phyloP scores from a whole-genome alignment of 2,113 vertebrate genomes.

The Circaetus gallicus region DNA sequence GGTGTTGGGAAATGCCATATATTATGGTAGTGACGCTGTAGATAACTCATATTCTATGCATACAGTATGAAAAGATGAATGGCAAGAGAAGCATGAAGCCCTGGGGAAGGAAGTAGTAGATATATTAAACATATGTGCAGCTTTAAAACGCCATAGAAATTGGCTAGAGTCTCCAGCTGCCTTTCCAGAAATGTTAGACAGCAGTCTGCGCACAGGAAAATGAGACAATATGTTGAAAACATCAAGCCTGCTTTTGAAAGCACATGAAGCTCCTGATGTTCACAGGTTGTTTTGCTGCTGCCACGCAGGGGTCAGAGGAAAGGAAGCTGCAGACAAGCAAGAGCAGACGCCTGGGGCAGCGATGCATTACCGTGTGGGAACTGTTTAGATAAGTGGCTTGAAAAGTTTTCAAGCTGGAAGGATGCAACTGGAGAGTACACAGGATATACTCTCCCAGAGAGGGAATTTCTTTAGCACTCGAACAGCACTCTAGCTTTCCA shows the following conservation, averaged over 20 bases:
- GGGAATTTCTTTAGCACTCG: neutral
- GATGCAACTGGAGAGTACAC: neutral
- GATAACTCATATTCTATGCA: neutral
- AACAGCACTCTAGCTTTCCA: neutral
- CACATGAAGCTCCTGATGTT: neutral
- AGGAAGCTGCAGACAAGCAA: neutral
- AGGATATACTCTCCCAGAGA: neutral
- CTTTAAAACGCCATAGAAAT: conserved; percentile 34
- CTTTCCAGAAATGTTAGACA: conserved; percentile 44
- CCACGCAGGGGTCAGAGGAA: neutral
- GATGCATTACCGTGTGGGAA: neutral
- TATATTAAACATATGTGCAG: conserved; percentile 52
- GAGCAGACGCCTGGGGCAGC: neutral
- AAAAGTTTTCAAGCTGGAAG: neutral
- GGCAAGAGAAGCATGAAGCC: conserved; percentile 12
- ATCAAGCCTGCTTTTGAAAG: conserved; percentile 10
- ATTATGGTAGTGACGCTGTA: neutral
- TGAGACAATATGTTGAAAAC: conserved; percentile 32
- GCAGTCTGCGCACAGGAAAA: neutral
- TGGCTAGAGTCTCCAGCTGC: neutral
- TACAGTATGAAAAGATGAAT: conserved; percentile 31
- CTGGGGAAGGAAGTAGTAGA: conserved; percentile 29
- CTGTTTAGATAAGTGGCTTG: neutral
- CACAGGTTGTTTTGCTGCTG: neutral
- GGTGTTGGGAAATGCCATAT: conserved; percentile 20